Base-by-base conservation (phyloP, 2,797 vertebrate species). In the Cossypha caffra region DNA sequence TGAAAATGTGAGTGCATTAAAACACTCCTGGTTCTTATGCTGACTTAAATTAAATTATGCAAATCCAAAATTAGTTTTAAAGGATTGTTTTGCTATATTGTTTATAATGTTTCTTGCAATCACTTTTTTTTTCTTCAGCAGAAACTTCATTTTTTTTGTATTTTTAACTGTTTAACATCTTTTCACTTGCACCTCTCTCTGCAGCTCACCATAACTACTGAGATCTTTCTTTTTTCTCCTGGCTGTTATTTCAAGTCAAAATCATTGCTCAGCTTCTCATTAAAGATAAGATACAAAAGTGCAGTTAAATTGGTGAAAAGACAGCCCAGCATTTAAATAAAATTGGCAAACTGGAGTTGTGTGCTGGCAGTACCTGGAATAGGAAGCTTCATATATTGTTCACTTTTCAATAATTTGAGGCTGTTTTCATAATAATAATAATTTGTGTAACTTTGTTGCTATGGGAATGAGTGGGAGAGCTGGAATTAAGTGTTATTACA, bases 401-500 rank as follows among this genome's bases (percentile, higher is more conserved):
- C 17, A n/a, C 55, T 88, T 78, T 24, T 84, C 40, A 57, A 0
- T 79, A 78, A 88, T 62, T 62, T 62, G 54, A 55, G 35, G 45
- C 73, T 52, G 25, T 90, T 59, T 38, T 42, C 18, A 21, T 80
- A 63, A 64, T 42, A 69, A 64, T 42, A 69, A 59, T 43, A n/a
- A 31, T 23, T 11, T 52, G 17, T 58, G 23, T 62, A 26, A 52
- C 24, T 72, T 74, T 91, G 43, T 91, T 92, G 62, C 55, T 69
- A 7, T 43, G 52, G 66, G 45, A 88, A 40, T 67, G 62, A 31
- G 31, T 58, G 61, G 42, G 29, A 48, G 28, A 9, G 16, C 25
- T 73, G 54, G 52, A 83, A 80, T 69, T 80, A 79, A 47, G 18
- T 76, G 51, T 38, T 90, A 4, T 21, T 77, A 37, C 48, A 88